Evolutionary conservation across 1,140 invertebrate genomes (phyloP), one percentile per base, ranked within the genome.

Genomic region (Panulirus ornatus): DNA sequence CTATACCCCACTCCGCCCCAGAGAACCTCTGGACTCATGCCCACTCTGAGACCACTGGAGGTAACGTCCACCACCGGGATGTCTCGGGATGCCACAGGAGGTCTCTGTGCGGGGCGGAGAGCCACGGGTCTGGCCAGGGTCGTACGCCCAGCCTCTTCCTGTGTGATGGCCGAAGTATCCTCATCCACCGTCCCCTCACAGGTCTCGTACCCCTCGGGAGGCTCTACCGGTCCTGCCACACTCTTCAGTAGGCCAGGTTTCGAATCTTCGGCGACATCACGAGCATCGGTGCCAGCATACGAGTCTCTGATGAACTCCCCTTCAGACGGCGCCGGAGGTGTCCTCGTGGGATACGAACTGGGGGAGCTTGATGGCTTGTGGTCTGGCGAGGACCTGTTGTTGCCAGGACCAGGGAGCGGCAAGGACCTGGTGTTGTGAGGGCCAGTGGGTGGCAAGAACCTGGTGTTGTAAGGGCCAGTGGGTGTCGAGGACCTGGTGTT

Each of bases 81-180:
- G 22, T 81, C 78, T 47, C 27, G 47, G 9, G 6, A 27, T 1
- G 30, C 30, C n/a, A 51, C 34, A 30, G 2, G 2, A 30, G 58
- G 47, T 42, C 75, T 44, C 14, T 76, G 73, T 1, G n/a, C 3
- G n/a, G 47, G n/a, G 14, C 82, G 82, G 11, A 85, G 66, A 36
- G 83, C 19, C 42, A 85, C 83, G 19, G 83, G 83, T 27, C 83
- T 36, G 19, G 83, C 83, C 42, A 85, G 30, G 8, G 27, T 9
- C 3, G 66, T 42, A n/a, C 27, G 40, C 9, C 36, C 11, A 22
- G 1, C 5, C 2, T 22, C 27, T 34, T 83, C 81, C n/a, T 81
- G 42, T 22, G 19, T 22, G 44, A 30, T n/a, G 2, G 44, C 82
- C 9, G 36, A 38, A 8, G 19, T 34, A 3, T 71, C 38, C n/a